A percentile compares a stretch with the other conserved stretches of the same genome.
These are phyloP conservation scores for Rhyacophila brunnea DNA, from an alignment of 1,140 invertebrate species.

Conservation along the genomic window DNA sequence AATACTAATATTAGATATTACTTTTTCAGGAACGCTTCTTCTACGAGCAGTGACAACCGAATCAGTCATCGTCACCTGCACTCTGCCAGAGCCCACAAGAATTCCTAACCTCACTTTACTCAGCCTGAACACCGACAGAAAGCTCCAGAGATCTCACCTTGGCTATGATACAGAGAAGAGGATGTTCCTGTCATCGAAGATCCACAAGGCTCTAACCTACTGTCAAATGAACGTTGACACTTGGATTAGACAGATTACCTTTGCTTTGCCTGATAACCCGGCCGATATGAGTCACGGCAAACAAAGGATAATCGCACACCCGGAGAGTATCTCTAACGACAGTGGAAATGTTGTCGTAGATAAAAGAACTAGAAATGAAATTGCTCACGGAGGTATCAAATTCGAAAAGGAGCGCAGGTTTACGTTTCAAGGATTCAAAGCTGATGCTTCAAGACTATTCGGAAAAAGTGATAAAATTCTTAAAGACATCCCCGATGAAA, in stretches of 20 bases:
- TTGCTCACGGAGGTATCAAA: conserved; percentile 45
- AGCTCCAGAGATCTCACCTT: conserved; percentile 54
- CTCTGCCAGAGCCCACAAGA: conserved; percentile 46
- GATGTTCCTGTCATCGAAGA: conserved; percentile 58
- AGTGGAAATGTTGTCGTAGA: conserved; percentile 1
- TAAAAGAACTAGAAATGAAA: conserved; percentile 49
- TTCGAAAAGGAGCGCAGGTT: conserved; percentile 55
- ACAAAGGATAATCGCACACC: conserved; percentile 40
- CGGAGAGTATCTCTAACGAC: neutral
- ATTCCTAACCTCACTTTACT: conserved; percentile 47
- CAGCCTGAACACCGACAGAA: conserved; percentile 52
- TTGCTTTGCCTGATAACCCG: conserved; percentile 47
- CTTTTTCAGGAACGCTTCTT: conserved; percentile 50
- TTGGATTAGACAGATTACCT: conserved; percentile 56
- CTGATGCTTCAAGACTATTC: conserved; percentile 50
- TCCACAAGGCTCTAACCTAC: conserved; percentile 62
- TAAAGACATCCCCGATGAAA: conserved; percentile 61
- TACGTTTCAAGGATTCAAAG: conserved; percentile 54
- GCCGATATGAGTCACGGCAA: conserved; percentile 38
- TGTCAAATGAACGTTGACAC: conserved; percentile 60
- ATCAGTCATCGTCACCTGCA: conserved; percentile 52
- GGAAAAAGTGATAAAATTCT: conserved; percentile 54
- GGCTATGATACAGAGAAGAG: conserved; percentile 60
- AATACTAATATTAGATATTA: neutral
- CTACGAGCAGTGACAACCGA: conserved; percentile 50